phyloP scores from a whole-genome alignment of 2,113 vertebrate genomes.

The Monopterus albus region DNA sequence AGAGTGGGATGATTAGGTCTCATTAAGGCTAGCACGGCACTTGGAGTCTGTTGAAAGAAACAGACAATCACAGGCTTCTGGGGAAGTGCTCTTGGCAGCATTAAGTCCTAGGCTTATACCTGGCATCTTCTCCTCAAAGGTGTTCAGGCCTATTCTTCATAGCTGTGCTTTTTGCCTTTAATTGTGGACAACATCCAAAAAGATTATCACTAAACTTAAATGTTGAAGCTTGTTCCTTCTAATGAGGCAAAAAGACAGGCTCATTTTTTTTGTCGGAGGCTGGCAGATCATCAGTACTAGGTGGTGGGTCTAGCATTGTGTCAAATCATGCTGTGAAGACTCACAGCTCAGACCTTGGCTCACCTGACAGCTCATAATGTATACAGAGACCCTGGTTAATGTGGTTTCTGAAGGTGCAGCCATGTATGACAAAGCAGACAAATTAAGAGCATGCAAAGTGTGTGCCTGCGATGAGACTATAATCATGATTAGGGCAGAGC shows the following conservation, averaged over 20 bases:
- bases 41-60: neutral
- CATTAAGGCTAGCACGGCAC: slow-evolving; percentile 1
- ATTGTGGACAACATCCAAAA: slow-evolving; percentile 1
- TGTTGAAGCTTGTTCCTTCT: slow-evolving; percentile 1
- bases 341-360: slow-evolving; percentile 20
- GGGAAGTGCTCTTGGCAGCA: slow-evolving; percentile 19
- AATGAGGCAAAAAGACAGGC: neutral
- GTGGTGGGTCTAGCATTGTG: neutral
- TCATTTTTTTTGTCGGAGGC: neutral
- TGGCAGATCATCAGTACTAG: slow-evolving; percentile 10
- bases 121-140: neutral
- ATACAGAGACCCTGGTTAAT: neutral
- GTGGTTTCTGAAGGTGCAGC: neutral
- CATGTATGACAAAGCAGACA: neutral
- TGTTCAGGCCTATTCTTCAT: neutral
- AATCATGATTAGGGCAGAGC: slow-evolving; percentile 5
- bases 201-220: neutral
- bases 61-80: slow-evolving; percentile 21
- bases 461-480: neutral
- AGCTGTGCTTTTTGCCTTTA: neutral
- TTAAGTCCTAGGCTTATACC: neutral
- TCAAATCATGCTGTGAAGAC: slow-evolving; percentile 21
- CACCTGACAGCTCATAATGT: neutral
- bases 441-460: slow-evolving; percentile 3
- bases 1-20: slow-evolving; percentile 6